A percentile compares a stretch with the other conserved stretches of the same genome.
Evolutionary conservation across 2,888 invertebrate species (phyloP).

Genomic region (Lydus trimaculatus): DNA sequence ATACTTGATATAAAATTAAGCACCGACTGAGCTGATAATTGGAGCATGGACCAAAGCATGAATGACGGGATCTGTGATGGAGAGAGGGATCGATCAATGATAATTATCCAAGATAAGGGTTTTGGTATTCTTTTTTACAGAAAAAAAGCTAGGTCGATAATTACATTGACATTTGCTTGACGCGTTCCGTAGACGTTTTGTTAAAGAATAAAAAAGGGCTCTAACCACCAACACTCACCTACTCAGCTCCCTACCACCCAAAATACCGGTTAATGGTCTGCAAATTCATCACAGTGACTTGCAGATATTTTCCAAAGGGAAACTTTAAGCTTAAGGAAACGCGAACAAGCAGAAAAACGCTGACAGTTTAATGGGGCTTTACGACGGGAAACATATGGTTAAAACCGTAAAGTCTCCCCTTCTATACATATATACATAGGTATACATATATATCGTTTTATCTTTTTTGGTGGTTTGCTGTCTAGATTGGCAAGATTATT

Average conservation of each 20-base stretch:
- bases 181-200: background rate
- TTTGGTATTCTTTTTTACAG: background rate
- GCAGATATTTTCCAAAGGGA: conserved; percentile 36
- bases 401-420: conserved; percentile 17
- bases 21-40: conserved; percentile 1
- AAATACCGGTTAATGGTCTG: conserved; percentile 56
- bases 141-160: background rate
- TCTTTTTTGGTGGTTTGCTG: background rate
- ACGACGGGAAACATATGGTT: conserved; percentile 37
- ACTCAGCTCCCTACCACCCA: conserved; percentile 68
- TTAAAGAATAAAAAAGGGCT: background rate
- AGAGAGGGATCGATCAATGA: background rate
- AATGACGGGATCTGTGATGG: background rate
- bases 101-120: conserved; percentile 7
- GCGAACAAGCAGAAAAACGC: conserved; percentile 28
- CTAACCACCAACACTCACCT: background rate
- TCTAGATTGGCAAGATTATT: background rate
- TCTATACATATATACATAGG: background rate
- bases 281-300: conserved; percentile 44
- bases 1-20: conserved; percentile 9
- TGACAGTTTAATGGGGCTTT: conserved; percentile 40
- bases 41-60: background rate
- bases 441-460: background rate
- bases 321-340: conserved; percentile 18
- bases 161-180: conserved; percentile 8